Evolutionary conservation across 1,140 invertebrate genomes (phyloP).

Genomic region (Diorhabda elongata): DNA sequence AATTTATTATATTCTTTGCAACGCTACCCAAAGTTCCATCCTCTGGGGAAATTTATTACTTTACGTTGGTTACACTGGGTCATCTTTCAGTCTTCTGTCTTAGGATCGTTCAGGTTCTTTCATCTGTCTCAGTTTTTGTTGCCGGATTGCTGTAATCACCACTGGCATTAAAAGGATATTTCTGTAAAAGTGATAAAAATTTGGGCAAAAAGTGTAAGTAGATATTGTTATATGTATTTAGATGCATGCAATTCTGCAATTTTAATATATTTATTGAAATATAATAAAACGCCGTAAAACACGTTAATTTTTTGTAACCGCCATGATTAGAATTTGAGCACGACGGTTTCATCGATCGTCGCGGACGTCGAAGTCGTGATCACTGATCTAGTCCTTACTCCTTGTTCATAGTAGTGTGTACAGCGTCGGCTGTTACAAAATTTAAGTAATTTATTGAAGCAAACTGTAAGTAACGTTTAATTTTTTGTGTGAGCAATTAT

Average conservation of each 20-base stretch:
- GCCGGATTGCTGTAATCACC: not conserved
- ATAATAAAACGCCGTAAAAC: not conserved
- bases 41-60: not conserved
- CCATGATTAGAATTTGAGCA: slow-evolving; percentile 26
- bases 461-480: slow-evolving; percentile 38
- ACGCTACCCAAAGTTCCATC: no score
- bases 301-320: not conserved
- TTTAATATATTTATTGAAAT: slow-evolving; percentile 4
- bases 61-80: not conserved
- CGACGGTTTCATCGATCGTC: slow-evolving; percentile 41
- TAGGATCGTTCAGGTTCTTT: not conserved
- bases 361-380: slow-evolving; percentile 38
- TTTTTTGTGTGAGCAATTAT: slow-evolving; percentile 15
- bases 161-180: not conserved
- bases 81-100: not conserved
- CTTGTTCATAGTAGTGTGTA: slow-evolving; percentile 36
- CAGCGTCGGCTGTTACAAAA: slow-evolving; percentile 31
- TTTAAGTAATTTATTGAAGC: slow-evolving; percentile 35
- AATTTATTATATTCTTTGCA: no score
- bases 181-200: not conserved
- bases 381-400: slow-evolving; percentile 33
- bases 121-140: slow-evolving; percentile 11
- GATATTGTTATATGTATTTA: not conserved
- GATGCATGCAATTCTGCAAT: not conserved
- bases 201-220: not conserved